Conservation (phyloP, 2,888 invertebrate genomes). For the Isoperla grammatica region DNA sequence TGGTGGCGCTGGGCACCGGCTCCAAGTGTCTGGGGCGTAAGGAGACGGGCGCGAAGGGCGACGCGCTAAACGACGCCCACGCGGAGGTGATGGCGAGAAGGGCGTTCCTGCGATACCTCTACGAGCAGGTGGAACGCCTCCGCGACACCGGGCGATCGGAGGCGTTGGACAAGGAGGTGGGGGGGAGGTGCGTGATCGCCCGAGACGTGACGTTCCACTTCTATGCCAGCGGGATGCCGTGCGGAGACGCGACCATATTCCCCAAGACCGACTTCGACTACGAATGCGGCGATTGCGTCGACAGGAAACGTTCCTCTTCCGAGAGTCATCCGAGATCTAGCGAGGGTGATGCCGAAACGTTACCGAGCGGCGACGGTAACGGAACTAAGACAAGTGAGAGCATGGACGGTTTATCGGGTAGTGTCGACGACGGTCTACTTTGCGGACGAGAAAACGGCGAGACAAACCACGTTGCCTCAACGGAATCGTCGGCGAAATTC, state of each 20-base stretch:
- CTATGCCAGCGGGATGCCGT: slow-evolving; percentile 81
- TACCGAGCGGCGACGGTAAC: no score
- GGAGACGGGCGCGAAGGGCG: slow-evolving; percentile 57
- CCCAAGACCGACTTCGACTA: slow-evolving; percentile 45
- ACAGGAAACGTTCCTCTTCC: background rate
- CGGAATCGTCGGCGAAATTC: no score
- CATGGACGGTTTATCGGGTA: no score
- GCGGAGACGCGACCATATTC: slow-evolving; percentile 90
- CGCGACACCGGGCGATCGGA: slow-evolving; percentile 36
- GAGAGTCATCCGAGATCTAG: no score
- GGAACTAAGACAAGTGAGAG: no score
- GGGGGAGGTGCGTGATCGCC: slow-evolving; percentile 48
- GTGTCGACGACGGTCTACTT: no score
- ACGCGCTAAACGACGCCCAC: slow-evolving; percentile 82
- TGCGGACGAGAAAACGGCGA: no score
- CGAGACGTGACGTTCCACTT: slow-evolving; percentile 66
- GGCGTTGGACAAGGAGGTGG: slow-evolving; percentile 36
- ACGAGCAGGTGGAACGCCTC: slow-evolving; percentile 53
- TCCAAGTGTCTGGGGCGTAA: slow-evolving; percentile 81
- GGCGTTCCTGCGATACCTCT: slow-evolving; percentile 71
- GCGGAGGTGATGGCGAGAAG: slow-evolving; percentile 85
- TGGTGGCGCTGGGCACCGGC: slow-evolving; percentile 83
- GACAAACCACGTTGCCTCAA: no score
- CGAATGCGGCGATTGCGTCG: background rate
- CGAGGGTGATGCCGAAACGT: no score